Conservation (phyloP, 2,888 invertebrate species). For the Brachyptera risi region DNA sequence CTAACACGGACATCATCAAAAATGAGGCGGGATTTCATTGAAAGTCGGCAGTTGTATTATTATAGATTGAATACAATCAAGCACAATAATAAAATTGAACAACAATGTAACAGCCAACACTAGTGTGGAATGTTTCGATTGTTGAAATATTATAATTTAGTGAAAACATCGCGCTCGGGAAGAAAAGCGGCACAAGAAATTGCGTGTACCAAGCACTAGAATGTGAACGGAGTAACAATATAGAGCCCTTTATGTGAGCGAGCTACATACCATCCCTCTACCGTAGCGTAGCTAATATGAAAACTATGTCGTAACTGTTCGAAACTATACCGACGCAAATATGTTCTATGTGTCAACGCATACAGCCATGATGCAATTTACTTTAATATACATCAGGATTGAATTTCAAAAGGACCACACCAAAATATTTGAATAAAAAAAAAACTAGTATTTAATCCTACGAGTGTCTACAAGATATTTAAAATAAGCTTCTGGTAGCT, state of each 20-base stretch:
- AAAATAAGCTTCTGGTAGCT: not conserved
- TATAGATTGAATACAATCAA: too few relatives aligned
- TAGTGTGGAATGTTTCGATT: too few relatives aligned
- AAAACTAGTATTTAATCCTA: constrained; percentile 1
- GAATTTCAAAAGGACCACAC: not conserved
- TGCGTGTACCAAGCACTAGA: not conserved
- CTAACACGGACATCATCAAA: not conserved
- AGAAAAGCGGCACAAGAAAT: too few relatives aligned
- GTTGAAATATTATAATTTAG: not conserved
- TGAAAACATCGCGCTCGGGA: not conserved
- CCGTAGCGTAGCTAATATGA: constrained; percentile 3
- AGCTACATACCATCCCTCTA: constrained; percentile 4
- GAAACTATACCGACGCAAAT: too few relatives aligned
- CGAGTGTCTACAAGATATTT: not conserved
- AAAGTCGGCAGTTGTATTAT: too few relatives aligned
- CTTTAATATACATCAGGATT: not conserved
- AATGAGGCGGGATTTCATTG: not conserved
- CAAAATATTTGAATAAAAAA: constrained; percentile 11
- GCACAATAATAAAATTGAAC: too few relatives aligned
- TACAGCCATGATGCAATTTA: not conserved
- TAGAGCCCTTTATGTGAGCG: not conserved
- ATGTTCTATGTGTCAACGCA: not conserved
- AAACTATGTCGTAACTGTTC: too few relatives aligned
- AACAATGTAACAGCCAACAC: too few relatives aligned
- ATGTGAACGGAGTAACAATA: not conserved